Percentiles rank a stretch among this genome's conserved stretches.
Evolutionary conservation across 2,888 invertebrate species (phyloP).

Genomic region (Hipparchia sbordonii): DNA sequence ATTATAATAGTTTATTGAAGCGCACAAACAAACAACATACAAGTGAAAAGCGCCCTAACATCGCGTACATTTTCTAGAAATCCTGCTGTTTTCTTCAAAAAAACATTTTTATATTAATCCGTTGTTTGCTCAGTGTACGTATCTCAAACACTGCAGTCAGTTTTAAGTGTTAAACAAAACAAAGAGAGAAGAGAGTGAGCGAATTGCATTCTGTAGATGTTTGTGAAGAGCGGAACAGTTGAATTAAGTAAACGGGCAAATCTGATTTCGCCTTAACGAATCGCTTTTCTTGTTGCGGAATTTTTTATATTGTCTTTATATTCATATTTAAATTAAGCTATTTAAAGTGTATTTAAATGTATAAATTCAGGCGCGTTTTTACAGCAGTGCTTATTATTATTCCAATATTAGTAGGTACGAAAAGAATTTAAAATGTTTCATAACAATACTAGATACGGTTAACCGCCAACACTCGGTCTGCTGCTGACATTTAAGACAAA

Average conservation of each 20-base stretch:
- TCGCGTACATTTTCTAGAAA: neutral
- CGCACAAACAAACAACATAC: too few relatives aligned
- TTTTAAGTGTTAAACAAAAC: constrained; percentile 31
- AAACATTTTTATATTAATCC: neutral
- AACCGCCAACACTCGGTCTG: neutral
- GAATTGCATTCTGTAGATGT: constrained; percentile 32
- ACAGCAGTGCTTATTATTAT: too few relatives aligned
- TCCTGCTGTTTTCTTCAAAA: neutral
- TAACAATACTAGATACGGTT: neutral
- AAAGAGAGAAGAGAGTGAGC: constrained; percentile 26
- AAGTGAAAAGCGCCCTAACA: neutral
- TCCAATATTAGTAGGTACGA: too few relatives aligned
- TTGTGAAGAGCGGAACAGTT: constrained; percentile 32
- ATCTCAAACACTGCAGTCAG: constrained; percentile 27
- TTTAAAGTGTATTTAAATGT: neutral
- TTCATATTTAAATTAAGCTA: neutral
- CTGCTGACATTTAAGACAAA: neutral
- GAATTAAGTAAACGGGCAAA: constrained; percentile 38
- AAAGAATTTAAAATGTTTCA: neutral
- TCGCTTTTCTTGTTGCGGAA: constrained; percentile 29
- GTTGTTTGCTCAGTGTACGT: constrained; percentile 2
- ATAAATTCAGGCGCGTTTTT: neutral
- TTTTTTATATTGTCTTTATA: constrained; percentile 25
- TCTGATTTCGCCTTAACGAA: constrained; percentile 37
- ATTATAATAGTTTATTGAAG: too few relatives aligned